These are phyloP conservation scores for Megamerina dolium DNA, from an alignment of 2,888 invertebrate genomes.

Conservation along the genomic window DNA sequence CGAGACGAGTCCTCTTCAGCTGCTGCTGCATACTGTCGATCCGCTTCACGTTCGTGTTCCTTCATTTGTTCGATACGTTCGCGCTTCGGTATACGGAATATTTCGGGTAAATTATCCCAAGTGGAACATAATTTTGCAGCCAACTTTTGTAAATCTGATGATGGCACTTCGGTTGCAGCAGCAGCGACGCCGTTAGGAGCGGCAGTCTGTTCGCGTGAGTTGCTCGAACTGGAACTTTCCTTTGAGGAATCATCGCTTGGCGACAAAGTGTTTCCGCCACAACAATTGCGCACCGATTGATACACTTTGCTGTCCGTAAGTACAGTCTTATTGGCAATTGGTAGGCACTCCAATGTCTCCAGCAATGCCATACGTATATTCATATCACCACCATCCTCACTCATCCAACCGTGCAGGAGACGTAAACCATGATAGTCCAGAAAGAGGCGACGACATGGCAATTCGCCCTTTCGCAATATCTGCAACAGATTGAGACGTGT, in stretches of 20 bases:
- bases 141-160: slow-evolving; percentile 31
- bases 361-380: slow-evolving; percentile 64
- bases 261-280: slow-evolving; percentile 33
- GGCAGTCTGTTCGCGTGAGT: slow-evolving; percentile 12
- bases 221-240: slow-evolving; percentile 20
- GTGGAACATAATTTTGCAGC: slow-evolving; percentile 30
- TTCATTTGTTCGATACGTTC: slow-evolving; percentile 92
- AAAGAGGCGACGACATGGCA: slow-evolving; percentile 80
- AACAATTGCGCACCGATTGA: slow-evolving; percentile 79
- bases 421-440: slow-evolving; percentile 89
- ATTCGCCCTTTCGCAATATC: slow-evolving; percentile 71
- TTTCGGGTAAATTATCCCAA: slow-evolving; percentile 49
- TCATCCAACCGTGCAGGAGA: slow-evolving; percentile 89
- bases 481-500: slow-evolving; percentile 71
- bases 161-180: slow-evolving; percentile 8
- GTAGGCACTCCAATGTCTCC: slow-evolving; percentile 74
- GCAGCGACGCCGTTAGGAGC: too few relatives aligned
- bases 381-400: slow-evolving; percentile 53
- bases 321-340: slow-evolving; percentile 89
- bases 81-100: slow-evolving; percentile 89
- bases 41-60: slow-evolving; percentile 88
- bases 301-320: slow-evolving; percentile 88
- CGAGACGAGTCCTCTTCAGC: slow-evolving; percentile 17
- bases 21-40: slow-evolving; percentile 51
- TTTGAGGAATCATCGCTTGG: slow-evolving; percentile 24